Conservation (phyloP, 2,888 invertebrate genomes). For the Cepaea hortensis region DNA sequence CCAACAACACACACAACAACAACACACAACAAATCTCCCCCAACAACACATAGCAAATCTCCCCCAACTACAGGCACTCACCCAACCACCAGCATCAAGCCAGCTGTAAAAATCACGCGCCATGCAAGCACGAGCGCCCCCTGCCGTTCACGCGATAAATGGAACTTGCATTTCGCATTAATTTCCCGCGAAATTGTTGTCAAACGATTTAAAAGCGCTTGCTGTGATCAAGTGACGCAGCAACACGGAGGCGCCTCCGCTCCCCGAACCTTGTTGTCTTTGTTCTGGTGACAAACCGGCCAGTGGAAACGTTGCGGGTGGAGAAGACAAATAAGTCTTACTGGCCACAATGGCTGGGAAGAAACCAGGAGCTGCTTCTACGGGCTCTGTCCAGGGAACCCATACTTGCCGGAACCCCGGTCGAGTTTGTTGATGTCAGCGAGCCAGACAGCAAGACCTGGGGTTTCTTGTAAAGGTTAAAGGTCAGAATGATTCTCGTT, state of each 20-base stretch:
- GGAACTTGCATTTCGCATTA: slow-evolving; percentile 30
- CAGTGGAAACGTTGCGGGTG: background rate
- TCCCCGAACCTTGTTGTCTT: background rate
- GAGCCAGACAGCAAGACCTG: no score
- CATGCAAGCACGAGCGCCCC: background rate
- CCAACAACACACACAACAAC: background rate
- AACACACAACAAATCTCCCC: no score
- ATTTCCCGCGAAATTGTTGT: slow-evolving; percentile 23
- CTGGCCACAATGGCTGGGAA: no score
- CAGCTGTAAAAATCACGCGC: slow-evolving; percentile 31
- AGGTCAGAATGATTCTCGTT: no score
- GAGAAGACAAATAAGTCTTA: no score
- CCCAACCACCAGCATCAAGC: background rate
- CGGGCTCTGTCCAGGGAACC: no score
- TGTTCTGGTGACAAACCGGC: background rate
- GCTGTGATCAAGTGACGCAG: background rate
- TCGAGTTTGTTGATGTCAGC: no score
- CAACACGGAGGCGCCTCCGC: no score
- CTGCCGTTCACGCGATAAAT: background rate
- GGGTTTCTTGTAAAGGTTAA: no score
- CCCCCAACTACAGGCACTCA: slow-evolving; percentile 9
- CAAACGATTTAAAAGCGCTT: slow-evolving; percentile 7
- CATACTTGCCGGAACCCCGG: no score
- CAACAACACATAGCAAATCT: slow-evolving; percentile 11
- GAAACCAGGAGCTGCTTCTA: no score